Conservation (phyloP, 2,888 invertebrate species). For the Machimus atricapillus region DNA sequence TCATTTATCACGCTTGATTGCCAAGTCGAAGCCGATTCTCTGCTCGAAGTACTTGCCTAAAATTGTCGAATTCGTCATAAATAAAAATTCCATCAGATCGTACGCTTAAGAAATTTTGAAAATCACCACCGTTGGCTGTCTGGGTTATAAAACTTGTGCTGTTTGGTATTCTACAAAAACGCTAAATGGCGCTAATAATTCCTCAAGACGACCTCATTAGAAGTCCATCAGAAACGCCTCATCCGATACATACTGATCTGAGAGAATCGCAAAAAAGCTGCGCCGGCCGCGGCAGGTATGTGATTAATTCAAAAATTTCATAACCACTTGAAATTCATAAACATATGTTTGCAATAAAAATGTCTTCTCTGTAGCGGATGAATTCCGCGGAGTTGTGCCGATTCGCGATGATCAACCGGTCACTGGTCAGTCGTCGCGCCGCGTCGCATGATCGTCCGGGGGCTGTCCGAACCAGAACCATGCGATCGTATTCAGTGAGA, state of each 20-base stretch:
- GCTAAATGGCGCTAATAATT: constrained; percentile 52
- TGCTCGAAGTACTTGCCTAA: not conserved
- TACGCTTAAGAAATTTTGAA: constrained; percentile 19
- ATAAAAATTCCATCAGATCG: constrained; percentile 22
- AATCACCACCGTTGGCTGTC: not conserved
- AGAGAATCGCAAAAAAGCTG: not conserved
- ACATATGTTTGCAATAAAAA: constrained; percentile 52
- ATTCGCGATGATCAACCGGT: constrained; percentile 29
- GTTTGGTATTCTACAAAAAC: constrained; percentile 44
- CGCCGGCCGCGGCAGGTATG: constrained; percentile 37
- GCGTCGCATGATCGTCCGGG: not conserved
- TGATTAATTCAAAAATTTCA: constrained; percentile 39
- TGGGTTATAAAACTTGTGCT: not conserved
- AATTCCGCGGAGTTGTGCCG: constrained; percentile 40
- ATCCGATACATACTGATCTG: constrained; percentile 47
- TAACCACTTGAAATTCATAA: constrained; percentile 51
- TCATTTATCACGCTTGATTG: not conserved
- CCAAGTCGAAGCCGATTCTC: not conserved
- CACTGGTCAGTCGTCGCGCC: not conserved
- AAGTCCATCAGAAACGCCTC: constrained; percentile 51
- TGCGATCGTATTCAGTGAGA: not conserved
- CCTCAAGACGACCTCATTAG: constrained; percentile 51
- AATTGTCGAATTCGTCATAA: not conserved
- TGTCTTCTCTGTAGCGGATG: not conserved
- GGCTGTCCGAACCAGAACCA: not conserved